A percentile compares a stretch with the other conserved stretches of the same genome.
Evolutionary conservation across 2,113 vertebrate genomes (phyloP).

Genomic region (Salvator merianae): DNA sequence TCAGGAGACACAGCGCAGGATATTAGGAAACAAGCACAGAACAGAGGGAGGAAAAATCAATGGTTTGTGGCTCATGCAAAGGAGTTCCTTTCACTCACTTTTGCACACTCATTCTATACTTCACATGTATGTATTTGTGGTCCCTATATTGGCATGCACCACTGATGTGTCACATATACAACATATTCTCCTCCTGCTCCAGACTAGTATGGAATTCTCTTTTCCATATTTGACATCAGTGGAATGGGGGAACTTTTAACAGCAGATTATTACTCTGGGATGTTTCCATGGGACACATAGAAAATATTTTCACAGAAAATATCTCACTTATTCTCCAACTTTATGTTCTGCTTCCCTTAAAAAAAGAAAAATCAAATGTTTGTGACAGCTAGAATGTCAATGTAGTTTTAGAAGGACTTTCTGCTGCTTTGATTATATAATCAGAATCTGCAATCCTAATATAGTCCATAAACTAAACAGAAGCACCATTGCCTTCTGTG

Average conservation of each 20-base stretch:
- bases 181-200: not conserved
- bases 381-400: no score
- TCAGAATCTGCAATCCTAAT: no score
- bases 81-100: not conserved
- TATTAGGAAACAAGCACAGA: constrained; percentile 57
- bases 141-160: not conserved
- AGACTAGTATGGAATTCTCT: not conserved
- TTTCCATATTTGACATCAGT: not conserved
- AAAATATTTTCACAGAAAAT: not conserved
- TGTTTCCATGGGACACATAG: not conserved
- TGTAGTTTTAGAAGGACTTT: no score
- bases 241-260: not conserved
- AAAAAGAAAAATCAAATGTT: no score
- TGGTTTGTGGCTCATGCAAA: constrained; percentile 21
- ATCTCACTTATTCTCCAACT: not conserved
- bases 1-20: constrained; percentile 57
- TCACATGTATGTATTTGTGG: accelerated
- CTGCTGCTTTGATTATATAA: no score
- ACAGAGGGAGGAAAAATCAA: constrained; percentile 24
- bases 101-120: not conserved
- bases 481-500: no score
- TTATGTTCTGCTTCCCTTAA: no score
- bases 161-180: no score
- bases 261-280: not conserved
- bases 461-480: no score